Percentiles rank a stretch among this genome's conserved stretches.
These are phyloP conservation scores for Borostomias antarcticus DNA, from an alignment of 2,797 vertebrate species.

Conservation along the genomic window DNA sequence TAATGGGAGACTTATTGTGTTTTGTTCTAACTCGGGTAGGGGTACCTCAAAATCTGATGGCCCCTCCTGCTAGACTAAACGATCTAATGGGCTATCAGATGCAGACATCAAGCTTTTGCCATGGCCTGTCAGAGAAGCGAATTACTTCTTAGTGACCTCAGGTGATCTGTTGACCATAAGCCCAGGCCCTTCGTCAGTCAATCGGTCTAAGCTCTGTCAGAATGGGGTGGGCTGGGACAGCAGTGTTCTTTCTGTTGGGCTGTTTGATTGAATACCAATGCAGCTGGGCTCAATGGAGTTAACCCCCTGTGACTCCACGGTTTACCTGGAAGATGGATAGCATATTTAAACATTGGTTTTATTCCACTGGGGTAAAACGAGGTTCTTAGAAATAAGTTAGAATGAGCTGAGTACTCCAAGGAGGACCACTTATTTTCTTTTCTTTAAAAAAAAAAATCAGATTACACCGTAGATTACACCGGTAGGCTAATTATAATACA, in stretches of 20 bases:
- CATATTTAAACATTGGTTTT: constrained; percentile 34
- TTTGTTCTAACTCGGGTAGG: no score
- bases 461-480: no score
- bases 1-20: no score
- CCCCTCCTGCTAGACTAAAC: no score
- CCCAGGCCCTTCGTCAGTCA: constrained; percentile 5
- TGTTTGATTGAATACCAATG: constrained; percentile 35
- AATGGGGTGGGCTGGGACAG: constrained; percentile 23
- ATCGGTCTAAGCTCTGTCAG: neutral
- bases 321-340: constrained; percentile 41
- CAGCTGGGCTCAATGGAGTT: constrained; percentile 19
- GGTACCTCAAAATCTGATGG: constrained; percentile 23
- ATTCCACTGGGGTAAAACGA: constrained; percentile 16
- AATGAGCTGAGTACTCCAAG: no score
- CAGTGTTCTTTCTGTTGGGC: no score
- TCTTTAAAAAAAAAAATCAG: no score
- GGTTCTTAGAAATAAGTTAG: constrained; percentile 25
- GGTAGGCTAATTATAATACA: no score
- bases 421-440: neutral
- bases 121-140: constrained; percentile 32
- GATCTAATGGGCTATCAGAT: constrained; percentile 28
- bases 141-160: constrained; percentile 35
- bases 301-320: constrained; percentile 27
- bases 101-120: constrained; percentile 34
- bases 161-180: constrained; percentile 43